Percentiles rank a stretch among this genome's conserved stretches.
Evolutionary conservation across 2,888 invertebrate genomes (phyloP).

Genomic region (Sarcophaga subvicina): DNA sequence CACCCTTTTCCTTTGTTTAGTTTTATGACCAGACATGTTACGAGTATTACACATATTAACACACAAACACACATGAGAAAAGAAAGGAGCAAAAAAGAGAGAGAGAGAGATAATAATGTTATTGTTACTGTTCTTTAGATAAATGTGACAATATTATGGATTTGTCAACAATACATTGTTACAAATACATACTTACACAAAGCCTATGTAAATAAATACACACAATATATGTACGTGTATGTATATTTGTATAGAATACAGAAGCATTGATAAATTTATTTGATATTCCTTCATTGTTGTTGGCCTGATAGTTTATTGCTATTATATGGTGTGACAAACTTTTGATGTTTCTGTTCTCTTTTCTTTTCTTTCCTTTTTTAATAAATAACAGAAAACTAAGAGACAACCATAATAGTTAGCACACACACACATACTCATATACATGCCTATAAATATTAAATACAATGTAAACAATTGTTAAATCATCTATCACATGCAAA

Average conservation of each 20-base stretch:
- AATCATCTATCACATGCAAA: constrained; percentile 57
- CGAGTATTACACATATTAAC: not conserved
- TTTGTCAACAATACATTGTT: constrained; percentile 10
- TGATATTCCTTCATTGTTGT: constrained; percentile 32
- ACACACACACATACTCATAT: constrained; percentile 16
- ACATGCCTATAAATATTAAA: too few species aligned
- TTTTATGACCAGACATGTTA: constrained; percentile 62
- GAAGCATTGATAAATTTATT: not conserved
- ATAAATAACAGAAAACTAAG: not conserved
- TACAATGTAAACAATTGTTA: constrained; percentile 55
- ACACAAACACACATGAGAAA: constrained; percentile 26
- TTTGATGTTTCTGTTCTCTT: constrained; percentile 32
- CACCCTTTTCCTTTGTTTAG: constrained; percentile 24
- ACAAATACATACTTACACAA: not conserved
- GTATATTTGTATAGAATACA: not conserved
- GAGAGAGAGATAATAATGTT: not conserved
- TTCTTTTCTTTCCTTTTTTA: constrained; percentile 2
- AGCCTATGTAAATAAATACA: not conserved
- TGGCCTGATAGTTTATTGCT: constrained; percentile 55
- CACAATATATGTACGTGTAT: not conserved
- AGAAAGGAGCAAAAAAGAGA: constrained; percentile 1
- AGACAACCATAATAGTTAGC: too few species aligned
- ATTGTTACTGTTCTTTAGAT: constrained; percentile 28
- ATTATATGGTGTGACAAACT: constrained; percentile 59
- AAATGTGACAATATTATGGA: constrained; percentile 58